Evolutionary conservation across 2,113 vertebrate genomes (phyloP).

Genomic region (Ellobius talpinus): DNA sequence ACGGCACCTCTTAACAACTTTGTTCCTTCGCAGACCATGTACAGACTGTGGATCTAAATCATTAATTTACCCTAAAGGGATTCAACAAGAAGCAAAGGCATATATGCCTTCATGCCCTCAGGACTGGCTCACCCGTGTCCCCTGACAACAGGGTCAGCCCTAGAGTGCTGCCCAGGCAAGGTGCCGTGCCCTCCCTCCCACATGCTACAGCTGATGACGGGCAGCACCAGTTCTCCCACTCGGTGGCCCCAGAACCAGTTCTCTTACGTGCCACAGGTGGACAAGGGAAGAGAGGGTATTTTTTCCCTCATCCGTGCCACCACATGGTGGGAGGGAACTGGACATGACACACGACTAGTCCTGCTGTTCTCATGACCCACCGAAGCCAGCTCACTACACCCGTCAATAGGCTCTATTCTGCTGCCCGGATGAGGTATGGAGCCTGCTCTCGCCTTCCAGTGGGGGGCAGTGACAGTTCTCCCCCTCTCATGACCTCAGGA

Average conservation of each 20-base stretch:
- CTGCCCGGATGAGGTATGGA: neutral
- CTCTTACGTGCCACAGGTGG: neutral
- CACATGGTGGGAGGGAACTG: neutral
- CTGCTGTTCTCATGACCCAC: neutral
- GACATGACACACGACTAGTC: neutral
- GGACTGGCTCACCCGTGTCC: neutral
- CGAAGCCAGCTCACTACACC: neutral
- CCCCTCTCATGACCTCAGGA: neutral
- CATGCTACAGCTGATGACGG: neutral
- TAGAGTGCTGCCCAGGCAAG: neutral
- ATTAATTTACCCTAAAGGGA: neutral
- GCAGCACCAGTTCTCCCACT: neutral
- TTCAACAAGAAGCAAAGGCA: neutral
- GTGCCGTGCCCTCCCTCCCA: neutral
- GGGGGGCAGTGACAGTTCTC: neutral
- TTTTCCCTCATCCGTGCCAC: neutral
- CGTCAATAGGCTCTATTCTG: neutral
- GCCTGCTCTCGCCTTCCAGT: neutral
- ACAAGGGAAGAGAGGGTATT: rapidly evolving
- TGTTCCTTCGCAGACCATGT: neutral
- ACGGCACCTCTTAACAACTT: neutral
- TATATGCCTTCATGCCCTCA: neutral
- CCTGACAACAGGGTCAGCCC: neutral
- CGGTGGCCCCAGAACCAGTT: neutral
- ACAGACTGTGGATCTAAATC: neutral